Evolutionary conservation across 2,113 vertebrate species (phyloP), one percentile per base, ranked within the genome.

Genomic region (Gambusia holbrooki): DNA sequence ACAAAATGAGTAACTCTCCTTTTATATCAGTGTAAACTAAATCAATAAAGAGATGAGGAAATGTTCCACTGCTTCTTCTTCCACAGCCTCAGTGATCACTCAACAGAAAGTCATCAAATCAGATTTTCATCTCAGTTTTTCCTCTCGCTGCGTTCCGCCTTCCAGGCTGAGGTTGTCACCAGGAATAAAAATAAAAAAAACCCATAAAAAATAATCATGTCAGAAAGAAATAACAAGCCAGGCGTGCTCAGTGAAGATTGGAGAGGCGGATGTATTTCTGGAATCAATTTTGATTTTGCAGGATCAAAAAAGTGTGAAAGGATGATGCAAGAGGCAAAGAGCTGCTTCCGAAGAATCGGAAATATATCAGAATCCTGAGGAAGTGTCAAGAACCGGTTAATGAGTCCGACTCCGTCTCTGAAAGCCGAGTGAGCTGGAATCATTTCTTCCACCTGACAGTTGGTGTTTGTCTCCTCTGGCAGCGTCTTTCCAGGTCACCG

Each of bases 281-380:
- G 79, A 65, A 81, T 79, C 74, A 15, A 42, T 86, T 83, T 82
- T 27, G 78, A 87, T 82, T 85, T 79, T 73, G 66, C 45, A 35
- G 37, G 73, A 87, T 88, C 69, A 88, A 76, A 85, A 83, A 33
- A 48, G 35, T 73, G 69, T 71, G 66, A 84, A 84, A 87, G 77
- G n/a, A 70, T 82, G 84, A 89, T 67, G 78, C 69, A 82, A 88
- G 66, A 17, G 30, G 11, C 28, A 40, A 66, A 73, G 61, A 67
- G 71, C 72, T 72, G 76, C 42, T 54, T 77, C 27, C 48, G 14
- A 19, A 29, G 51, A 42, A 71, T 37, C 29, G 30, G 40, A 69
- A 72, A 73, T 13, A 3, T 70, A 68, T 78, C 33, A 30, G 79
- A 42, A 45, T 74, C 32, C 4, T 2, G 27, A 67, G 27, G 54